Conservation (phyloP, 2,797 vertebrate species). For the Eidolon dupreanum region DNA sequence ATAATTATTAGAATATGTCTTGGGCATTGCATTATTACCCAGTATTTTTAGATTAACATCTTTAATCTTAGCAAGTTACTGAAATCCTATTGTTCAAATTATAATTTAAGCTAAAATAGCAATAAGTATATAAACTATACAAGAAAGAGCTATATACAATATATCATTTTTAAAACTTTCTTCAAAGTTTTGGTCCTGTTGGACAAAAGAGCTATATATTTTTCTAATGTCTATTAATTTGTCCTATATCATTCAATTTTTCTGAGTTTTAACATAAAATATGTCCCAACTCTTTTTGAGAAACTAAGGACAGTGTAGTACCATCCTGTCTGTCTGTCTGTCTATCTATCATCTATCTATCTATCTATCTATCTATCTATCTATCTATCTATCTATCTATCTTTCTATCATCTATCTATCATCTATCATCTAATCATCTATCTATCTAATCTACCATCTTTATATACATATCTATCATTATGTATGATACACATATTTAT, state of each 20-base stretch:
- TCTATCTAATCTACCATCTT: no score
- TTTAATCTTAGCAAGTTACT: not conserved
- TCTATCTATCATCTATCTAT: not conserved
- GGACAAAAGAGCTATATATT: not conserved
- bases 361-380: not conserved
- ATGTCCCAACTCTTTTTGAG: not conserved
- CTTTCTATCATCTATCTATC: no score
- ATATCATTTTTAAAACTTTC: not conserved
- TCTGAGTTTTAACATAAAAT: slow-evolving; percentile 25
- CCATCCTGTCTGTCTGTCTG: not conserved
- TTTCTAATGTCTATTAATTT: not conserved
- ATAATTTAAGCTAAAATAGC: slow-evolving; percentile 15
- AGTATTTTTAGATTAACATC: not conserved
- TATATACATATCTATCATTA: not conserved
- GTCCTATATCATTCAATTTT: not conserved
- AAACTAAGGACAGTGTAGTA: not conserved
- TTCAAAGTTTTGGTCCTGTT: not conserved
- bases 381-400: not conserved
- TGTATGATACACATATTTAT: not conserved
- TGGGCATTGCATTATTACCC: not conserved
- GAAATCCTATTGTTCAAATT: not conserved
- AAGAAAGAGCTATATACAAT: not conserved
- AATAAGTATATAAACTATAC: not conserved
- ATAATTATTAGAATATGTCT: not conserved
- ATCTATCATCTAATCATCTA: no score